These are phyloP conservation scores for Glaucopsyche alexis DNA, from an alignment of 2,888 invertebrate genomes.

Conservation along the genomic window DNA sequence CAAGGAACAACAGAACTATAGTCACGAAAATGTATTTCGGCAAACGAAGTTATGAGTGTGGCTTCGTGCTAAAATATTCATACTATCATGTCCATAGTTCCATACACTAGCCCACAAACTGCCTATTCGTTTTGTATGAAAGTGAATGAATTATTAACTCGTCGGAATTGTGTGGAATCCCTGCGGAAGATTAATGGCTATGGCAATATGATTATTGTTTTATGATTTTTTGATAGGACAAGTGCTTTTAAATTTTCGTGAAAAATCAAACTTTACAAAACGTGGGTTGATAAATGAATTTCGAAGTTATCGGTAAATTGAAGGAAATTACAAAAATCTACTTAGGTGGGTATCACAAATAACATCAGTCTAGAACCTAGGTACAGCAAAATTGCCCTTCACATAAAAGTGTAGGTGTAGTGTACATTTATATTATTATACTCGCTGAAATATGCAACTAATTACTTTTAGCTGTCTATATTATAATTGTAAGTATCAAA, in stretches of 20 bases:
- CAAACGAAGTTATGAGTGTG: not conserved
- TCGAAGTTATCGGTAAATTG: not conserved
- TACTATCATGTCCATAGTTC: slow-evolving; percentile 7
- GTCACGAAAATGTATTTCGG: not conserved
- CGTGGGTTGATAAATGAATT: not conserved
- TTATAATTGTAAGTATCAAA: no score
- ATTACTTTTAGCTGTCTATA: no score
- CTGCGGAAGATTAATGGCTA: not conserved
- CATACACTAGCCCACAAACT: not conserved
- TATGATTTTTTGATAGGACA: not conserved
- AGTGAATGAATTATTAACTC: slow-evolving; percentile 27
- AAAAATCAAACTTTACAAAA: not conserved
- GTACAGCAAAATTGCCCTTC: no score
- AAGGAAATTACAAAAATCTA: no score
- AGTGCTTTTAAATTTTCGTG: not conserved
- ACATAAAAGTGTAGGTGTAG: no score
- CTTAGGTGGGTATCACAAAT: no score
- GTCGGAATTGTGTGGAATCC: slow-evolving; percentile 14
- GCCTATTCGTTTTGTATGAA: slow-evolving; percentile 20
- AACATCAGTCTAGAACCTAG: no score
- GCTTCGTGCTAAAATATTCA: slow-evolving; percentile 16
- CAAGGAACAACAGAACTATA: not conserved
- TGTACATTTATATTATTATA: no score
- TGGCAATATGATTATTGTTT: slow-evolving; percentile 2
- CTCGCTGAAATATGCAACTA: no score